phyloP scores from a whole-genome alignment of 2,797 vertebrate species.

The Neopelma chrysocephalum region DNA sequence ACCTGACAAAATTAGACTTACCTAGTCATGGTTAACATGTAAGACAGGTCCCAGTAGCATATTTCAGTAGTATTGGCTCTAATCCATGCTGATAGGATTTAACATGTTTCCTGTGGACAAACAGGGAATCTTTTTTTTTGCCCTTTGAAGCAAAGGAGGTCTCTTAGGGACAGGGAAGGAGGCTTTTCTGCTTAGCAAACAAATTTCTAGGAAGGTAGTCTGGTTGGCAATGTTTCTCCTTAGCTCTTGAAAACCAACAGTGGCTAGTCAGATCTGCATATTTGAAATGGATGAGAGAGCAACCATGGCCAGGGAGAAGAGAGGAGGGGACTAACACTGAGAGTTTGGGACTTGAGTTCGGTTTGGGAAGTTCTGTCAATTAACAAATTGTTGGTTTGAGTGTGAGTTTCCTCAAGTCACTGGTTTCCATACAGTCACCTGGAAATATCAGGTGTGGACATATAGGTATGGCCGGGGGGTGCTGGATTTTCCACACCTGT shows the following conservation, averaged over 20 bases:
- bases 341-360: background rate
- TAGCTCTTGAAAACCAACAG: background rate
- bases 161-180: background rate
- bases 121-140: background rate
- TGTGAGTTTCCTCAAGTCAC: background rate
- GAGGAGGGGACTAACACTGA: background rate
- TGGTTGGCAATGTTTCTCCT: background rate
- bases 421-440: background rate
- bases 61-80: background rate
- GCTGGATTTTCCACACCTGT: background rate
- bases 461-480: rapidly evolving
- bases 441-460: background rate
- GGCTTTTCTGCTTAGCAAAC: background rate
- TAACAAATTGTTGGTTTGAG: background rate
- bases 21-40: background rate
- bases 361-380: background rate
- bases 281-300: background rate
- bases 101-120: background rate
- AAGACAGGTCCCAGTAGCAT: background rate
- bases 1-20: background rate
- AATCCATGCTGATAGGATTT: background rate
- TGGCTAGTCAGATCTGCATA: background rate
- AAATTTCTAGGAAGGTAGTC: background rate
- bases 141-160: background rate
- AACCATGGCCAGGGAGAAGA: rapidly evolving